phyloP scores from a whole-genome alignment of 1,140 invertebrate genomes.

The Argopecten irradians region DNA sequence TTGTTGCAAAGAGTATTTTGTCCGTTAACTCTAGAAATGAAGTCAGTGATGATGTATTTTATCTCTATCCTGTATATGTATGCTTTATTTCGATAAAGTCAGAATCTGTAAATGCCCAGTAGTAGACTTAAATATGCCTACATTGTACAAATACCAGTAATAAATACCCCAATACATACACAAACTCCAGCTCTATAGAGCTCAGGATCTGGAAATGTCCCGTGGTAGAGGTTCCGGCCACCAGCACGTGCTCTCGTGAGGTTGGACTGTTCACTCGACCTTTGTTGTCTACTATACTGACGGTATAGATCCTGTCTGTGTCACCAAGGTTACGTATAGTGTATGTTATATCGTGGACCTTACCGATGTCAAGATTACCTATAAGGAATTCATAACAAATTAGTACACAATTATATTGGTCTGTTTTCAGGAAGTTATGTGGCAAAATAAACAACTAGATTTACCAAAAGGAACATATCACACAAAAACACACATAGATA shows the following conservation, averaged over 20 bases:
- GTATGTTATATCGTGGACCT: background rate
- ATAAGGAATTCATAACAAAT: no score
- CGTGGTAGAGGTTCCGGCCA: background rate
- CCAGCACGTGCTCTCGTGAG: background rate
- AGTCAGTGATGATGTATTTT: background rate
- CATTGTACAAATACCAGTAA: no score
- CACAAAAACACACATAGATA: no score
- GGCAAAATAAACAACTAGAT: no score
- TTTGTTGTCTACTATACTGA: background rate
- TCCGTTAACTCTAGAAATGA: background rate
- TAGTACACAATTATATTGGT: no score
- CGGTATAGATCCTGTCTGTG: background rate
- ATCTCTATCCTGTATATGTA: background rate
- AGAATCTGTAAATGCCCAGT: background rate
- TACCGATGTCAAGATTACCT: background rate
- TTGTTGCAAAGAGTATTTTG: background rate
- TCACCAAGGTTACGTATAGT: background rate
- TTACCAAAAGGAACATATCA: no score
- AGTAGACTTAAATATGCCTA: background rate
- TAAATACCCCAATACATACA: background rate
- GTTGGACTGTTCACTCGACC: background rate
- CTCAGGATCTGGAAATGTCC: background rate
- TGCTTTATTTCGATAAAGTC: background rate
- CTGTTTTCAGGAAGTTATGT: no score
- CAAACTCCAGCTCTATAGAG: background rate